Percentiles rank a stretch among this genome's conserved stretches.
phyloP scores from a whole-genome alignment of 2,888 invertebrate genomes.

The Morpho helenor region DNA sequence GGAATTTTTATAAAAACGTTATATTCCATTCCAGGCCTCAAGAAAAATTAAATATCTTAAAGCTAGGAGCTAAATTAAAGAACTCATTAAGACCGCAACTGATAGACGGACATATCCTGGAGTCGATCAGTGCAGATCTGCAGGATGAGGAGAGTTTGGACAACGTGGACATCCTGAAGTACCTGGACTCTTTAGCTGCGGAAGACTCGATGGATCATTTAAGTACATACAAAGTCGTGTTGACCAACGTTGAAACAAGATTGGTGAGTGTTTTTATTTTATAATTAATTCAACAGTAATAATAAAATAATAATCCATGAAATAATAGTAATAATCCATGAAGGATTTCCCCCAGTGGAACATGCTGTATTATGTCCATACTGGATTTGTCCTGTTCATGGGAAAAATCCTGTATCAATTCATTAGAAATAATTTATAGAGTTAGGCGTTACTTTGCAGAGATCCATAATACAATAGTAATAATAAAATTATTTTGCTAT shows the following conservation, averaged over 20 bases:
- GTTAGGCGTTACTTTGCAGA: too few relatives aligned
- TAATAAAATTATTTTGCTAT: too few relatives aligned
- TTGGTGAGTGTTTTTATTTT: constrained; percentile 44
- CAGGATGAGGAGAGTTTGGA: constrained; percentile 49
- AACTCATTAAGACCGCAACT: constrained; percentile 79
- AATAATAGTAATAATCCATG: too few relatives aligned
- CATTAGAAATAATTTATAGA: too few relatives aligned
- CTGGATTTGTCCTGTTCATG: too few relatives aligned
- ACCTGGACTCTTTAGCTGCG: constrained; percentile 59
- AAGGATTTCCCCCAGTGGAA: too few relatives aligned
- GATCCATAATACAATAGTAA: too few relatives aligned
- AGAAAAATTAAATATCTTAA: constrained; percentile 55
- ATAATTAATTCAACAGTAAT: too few relatives aligned
- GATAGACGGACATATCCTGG: constrained; percentile 71
- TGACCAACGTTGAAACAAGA: constrained; percentile 62
- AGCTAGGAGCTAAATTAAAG: constrained; percentile 80
- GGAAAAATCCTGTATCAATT: too few relatives aligned
- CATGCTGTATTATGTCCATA: too few relatives aligned
- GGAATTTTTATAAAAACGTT: too few relatives aligned
- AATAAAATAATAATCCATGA: too few relatives aligned
- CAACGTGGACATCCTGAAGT: constrained; percentile 59
- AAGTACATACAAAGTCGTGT: constrained; percentile 62
- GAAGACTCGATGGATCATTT: constrained; percentile 62
- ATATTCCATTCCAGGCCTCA: constrained; percentile 42
- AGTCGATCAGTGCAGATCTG: constrained; percentile 41